Conservation (phyloP, 1,140 invertebrate genomes). For the Stegodyphus dumicola region DNA sequence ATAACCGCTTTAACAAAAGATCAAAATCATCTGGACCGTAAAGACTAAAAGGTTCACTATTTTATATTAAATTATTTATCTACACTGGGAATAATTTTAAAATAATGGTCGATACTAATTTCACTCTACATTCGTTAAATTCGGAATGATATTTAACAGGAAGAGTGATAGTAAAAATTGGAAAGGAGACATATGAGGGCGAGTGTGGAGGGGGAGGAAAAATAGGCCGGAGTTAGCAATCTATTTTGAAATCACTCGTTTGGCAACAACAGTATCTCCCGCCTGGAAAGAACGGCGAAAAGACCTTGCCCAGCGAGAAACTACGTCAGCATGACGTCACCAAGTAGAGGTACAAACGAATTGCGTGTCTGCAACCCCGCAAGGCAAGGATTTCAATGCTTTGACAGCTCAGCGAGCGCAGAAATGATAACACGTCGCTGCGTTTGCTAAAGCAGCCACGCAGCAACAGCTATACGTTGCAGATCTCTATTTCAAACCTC, state of each 20-base stretch:
- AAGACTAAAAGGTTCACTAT: no score
- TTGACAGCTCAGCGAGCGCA: slow-evolving; percentile 16
- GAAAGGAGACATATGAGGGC: no score
- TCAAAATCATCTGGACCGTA: no score
- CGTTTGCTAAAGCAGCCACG: no score
- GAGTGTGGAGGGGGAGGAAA: neutral
- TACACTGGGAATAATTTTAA: no score
- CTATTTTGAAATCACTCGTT: slow-evolving; percentile 47
- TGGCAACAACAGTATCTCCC: slow-evolving; percentile 42
- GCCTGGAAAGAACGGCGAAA: neutral
- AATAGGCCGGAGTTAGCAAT: slow-evolving; percentile 1
- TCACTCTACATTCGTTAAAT: no score
- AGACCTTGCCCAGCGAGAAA: slow-evolving; percentile 17
- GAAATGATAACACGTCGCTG: slow-evolving; percentile 35
- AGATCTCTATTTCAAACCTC: neutral
- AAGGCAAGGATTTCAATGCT: slow-evolving; percentile 7
- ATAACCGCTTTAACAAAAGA: no score
- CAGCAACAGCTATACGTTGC: neutral
- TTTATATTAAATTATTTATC: no score
- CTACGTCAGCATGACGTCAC: slow-evolving; percentile 51
- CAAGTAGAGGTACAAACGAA: slow-evolving; percentile 27
- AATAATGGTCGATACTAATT: no score
- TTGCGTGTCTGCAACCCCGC: slow-evolving; percentile 47
- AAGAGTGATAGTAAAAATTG: no score
- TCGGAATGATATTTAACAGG: no score